These are phyloP conservation scores for Hypanus sabinus DNA, from an alignment of 2,113 vertebrate genomes.

Conservation along the genomic window DNA sequence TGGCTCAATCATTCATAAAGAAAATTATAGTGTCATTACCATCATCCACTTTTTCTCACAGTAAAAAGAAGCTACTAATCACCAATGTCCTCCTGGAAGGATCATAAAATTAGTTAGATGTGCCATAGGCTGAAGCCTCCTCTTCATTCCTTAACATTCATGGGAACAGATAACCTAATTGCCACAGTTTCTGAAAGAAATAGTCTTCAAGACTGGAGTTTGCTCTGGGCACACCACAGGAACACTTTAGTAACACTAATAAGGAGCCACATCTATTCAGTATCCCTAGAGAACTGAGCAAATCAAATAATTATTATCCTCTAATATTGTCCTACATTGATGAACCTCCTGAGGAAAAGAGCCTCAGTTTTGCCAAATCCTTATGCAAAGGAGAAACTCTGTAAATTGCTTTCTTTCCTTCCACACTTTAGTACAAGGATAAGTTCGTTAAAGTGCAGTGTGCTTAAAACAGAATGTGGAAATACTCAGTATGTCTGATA, in stretches of 20 bases:
- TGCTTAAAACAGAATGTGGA: too few relatives aligned
- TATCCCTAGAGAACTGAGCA: not conserved
- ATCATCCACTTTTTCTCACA: not conserved
- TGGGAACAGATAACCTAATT: not conserved
- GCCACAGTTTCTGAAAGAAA: not conserved
- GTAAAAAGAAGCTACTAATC: not conserved
- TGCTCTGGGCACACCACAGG: not conserved
- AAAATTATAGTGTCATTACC: not conserved
- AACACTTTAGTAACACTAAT: not conserved
- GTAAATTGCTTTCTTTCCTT: not conserved
- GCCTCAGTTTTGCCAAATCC: not conserved
- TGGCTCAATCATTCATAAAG: not conserved
- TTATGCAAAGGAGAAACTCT: not conserved
- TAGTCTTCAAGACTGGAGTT: not conserved
- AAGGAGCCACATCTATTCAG: not conserved
- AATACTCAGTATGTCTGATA: too few relatives aligned
- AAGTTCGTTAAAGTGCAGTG: not conserved
- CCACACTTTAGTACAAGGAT: too few relatives aligned
- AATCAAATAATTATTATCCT: not conserved
- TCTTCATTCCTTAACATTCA: not conserved
- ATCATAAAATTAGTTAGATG: conserved; percentile 1
- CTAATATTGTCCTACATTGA: not conserved
- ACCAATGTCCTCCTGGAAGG: not conserved
- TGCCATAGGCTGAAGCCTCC: not conserved
- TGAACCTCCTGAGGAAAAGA: not conserved